Evolutionary conservation across 2,797 vertebrate genomes (phyloP), one percentile per base, ranked within the genome.

Genomic region (Spinus olivaceus): DNA sequence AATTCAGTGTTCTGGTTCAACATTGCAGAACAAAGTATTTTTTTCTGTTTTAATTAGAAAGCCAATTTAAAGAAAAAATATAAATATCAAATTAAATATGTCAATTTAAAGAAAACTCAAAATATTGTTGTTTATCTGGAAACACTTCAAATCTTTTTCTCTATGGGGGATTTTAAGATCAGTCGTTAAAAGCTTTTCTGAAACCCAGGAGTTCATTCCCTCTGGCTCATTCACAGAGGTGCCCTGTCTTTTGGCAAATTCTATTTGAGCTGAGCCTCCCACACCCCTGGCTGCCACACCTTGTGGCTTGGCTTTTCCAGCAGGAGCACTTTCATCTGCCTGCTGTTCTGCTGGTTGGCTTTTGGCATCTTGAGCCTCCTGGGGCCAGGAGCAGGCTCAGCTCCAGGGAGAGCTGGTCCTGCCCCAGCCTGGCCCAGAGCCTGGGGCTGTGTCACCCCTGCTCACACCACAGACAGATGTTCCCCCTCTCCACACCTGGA

Each of bases 151-250:
- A 6, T 14, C 18, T 10, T 42, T 39, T 66, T 35, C 19, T 25
- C 4, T 28, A 0, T 0, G 1, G 6, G 11, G 1, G 3, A 25
- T 79, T 81, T 81, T 6, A 47, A 28, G 44, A 49, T 11, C 1
- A 0, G 19, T n/a, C 4, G 2, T 42, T 69, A 32, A 82, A 80
- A 80, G 9, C 2, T 79, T 50, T 71, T 78, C 20, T 44, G 6
- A 32, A 46, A 37, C 33, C 16, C n/a, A 20, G 12, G 6, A 61
- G 8, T 65, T 57, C 3, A 32, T 77, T 56, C 27, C 7, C 66
- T 64, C 44, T 71, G 77, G 5, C 18, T 79, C 1, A 0, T n/a
- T 72, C 46, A 41, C n/a, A 46, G 8, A 69, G 10, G 2, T 27
- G 56, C 1, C 0, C 9, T 50, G 15, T 22, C 18, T 63, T 72